These are phyloP conservation scores for Temnothorax nylanderi DNA, from an alignment of 1,140 invertebrate species.

Conservation along the genomic window DNA sequence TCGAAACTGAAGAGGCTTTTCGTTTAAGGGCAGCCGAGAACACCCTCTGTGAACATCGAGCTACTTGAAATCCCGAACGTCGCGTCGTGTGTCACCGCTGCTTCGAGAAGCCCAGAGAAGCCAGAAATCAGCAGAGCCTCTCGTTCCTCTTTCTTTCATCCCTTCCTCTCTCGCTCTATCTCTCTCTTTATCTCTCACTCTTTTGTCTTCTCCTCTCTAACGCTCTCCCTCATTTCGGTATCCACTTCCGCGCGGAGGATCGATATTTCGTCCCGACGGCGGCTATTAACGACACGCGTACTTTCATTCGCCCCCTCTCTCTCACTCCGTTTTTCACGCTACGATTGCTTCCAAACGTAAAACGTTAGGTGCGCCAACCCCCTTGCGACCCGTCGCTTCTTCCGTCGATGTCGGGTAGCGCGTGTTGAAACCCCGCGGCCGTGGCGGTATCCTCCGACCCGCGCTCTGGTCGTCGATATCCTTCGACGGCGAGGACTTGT, in stretches of 20 bases:
- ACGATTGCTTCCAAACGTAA: constrained; percentile 51
- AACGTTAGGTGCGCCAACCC: constrained; percentile 33
- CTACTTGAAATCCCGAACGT: constrained; percentile 8
- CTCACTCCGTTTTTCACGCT: constrained; percentile 19
- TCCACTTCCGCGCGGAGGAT: constrained; percentile 36
- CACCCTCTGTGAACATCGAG: not conserved
- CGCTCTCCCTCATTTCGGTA: constrained; percentile 3
- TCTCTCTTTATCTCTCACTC: not conserved
- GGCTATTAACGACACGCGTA: constrained; percentile 56
- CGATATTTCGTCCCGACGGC: constrained; percentile 53
- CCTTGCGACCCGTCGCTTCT: constrained; percentile 2
- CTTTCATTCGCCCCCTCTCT: constrained; percentile 42
- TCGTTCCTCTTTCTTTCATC: constrained; percentile 2
- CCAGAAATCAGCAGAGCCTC: not conserved
- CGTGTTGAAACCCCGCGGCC: not conserved
- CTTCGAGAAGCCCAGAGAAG: constrained; percentile 4
- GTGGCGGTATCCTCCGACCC: not conserved
- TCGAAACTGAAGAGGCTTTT: not conserved
- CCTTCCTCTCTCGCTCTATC: not conserved
- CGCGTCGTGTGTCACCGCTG: not conserved
- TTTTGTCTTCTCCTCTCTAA: not conserved
- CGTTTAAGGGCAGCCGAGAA: constrained; percentile 18
- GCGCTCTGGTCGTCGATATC: not conserved
- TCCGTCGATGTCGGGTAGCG: constrained; percentile 31
- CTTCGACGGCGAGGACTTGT: not conserved